phyloP scores from a whole-genome alignment of 2,113 vertebrate species.

The Oryzias javanicus region DNA sequence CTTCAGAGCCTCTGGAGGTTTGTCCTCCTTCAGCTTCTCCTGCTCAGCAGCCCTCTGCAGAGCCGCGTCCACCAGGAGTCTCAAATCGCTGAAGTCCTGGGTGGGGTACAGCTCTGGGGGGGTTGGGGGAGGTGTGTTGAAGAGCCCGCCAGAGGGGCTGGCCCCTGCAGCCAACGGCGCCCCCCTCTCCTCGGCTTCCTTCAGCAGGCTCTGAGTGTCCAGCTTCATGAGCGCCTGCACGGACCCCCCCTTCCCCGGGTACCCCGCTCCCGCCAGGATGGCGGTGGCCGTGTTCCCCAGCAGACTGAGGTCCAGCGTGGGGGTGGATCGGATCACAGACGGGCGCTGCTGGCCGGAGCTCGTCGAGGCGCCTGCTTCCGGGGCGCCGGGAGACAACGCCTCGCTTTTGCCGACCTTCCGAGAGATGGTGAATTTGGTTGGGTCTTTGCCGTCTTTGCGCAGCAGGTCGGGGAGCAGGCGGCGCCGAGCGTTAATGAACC shows the following conservation, averaged over 20 bases:
- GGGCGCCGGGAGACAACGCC: slow-evolving; percentile 35
- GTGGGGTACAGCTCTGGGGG: slow-evolving; percentile 84
- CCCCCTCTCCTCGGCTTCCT: slow-evolving; percentile 67
- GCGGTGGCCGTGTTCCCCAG: slow-evolving; percentile 76
- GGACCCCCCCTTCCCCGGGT: slow-evolving; percentile 45
- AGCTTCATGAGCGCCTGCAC: slow-evolving; percentile 73
- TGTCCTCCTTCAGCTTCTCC: slow-evolving; percentile 62
- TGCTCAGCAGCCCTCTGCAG: slow-evolving; percentile 88
- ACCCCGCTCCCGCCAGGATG: slow-evolving; percentile 71
- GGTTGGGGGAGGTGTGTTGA: slow-evolving; percentile 88
- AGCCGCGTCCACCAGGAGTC: slow-evolving; percentile 88
- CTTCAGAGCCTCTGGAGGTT: slow-evolving; percentile 9
- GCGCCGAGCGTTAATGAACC: slow-evolving; percentile 96
- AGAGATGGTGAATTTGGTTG: slow-evolving; percentile 93
- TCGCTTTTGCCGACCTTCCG: slow-evolving; percentile 83
- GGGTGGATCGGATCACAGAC: slow-evolving; percentile 71
- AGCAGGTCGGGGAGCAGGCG: slow-evolving; percentile 93
- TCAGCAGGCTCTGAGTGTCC: slow-evolving; percentile 67
- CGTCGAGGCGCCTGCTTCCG: slow-evolving; percentile 62
- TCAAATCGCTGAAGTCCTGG: slow-evolving; percentile 92
- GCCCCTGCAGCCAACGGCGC: slow-evolving; percentile 61
- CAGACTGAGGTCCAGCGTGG: slow-evolving; percentile 69
- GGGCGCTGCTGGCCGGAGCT: slow-evolving; percentile 67
- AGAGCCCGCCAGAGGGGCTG: slow-evolving; percentile 83
- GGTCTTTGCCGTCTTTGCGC: slow-evolving; percentile 92